Evolutionary conservation across 2,113 vertebrate genomes (phyloP).

Genomic region (Struthidea cinerea): DNA sequence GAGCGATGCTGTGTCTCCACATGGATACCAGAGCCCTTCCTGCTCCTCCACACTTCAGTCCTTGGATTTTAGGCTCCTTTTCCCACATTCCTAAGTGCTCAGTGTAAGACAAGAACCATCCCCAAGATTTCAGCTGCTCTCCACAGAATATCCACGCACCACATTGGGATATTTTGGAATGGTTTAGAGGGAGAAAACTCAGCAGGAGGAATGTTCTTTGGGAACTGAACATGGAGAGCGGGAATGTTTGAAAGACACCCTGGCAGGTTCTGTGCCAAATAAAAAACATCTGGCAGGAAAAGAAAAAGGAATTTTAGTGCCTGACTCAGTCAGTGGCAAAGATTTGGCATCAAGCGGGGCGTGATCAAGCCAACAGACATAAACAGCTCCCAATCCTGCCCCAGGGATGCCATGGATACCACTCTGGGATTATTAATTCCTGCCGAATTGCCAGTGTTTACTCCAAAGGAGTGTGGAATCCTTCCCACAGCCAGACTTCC

Average conservation of each 20-base stretch:
- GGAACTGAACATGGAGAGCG: not conserved
- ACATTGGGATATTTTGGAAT: fast-evolving
- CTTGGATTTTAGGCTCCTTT: not conserved
- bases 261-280: not conserved
- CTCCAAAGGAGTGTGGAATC: not conserved
- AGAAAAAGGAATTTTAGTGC: not conserved
- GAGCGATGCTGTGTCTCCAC: not conserved
- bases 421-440: not conserved
- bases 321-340: not conserved
- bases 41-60: not conserved
- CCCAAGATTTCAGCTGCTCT: not conserved
- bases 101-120: not conserved
- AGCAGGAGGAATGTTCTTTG: not conserved
- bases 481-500: not conserved
- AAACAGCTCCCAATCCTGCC: not conserved
- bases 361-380: not conserved
- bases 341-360: not conserved
- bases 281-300: not conserved
- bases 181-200: not conserved
- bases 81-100: not conserved
- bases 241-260: not conserved
- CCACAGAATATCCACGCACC: not conserved
- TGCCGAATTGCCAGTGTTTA: not conserved
- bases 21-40: not conserved
- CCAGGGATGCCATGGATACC: not conserved